These are phyloP conservation scores for Brachyrhaphis roseni DNA, from an alignment of 2,797 vertebrate genomes.

Conservation along the genomic window DNA sequence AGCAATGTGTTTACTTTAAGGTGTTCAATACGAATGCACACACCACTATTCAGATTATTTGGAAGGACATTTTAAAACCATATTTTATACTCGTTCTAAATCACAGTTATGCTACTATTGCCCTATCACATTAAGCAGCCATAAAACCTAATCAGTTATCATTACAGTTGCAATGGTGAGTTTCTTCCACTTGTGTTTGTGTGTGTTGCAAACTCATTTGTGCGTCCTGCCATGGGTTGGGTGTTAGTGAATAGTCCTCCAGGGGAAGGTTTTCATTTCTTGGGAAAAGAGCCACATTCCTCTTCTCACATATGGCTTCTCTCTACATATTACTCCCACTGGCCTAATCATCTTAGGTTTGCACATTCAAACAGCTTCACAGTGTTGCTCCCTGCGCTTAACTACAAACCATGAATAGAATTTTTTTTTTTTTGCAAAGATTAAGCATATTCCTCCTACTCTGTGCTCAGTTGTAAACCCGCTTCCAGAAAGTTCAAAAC, in stretches of 20 bases:
- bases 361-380: slow-evolving; percentile 34
- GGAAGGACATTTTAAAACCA: background rate
- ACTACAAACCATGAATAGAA: slow-evolving; percentile 26
- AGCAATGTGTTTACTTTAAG: background rate
- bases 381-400: slow-evolving; percentile 26
- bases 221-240: slow-evolving; percentile 46
- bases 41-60: background rate
- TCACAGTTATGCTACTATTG: background rate
- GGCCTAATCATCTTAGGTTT: slow-evolving; percentile 46
- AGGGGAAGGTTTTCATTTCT: slow-evolving; percentile 69
- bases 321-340: slow-evolving; percentile 48
- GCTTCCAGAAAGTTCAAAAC: slow-evolving; percentile 52
- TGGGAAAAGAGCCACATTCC: slow-evolving; percentile 53
- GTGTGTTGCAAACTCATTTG: slow-evolving; percentile 10
- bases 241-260: slow-evolving; percentile 58
- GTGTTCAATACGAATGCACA: background rate
- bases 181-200: slow-evolving; percentile 24
- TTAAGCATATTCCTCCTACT: slow-evolving; percentile 25
- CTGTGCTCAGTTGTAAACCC: slow-evolving; percentile 40
- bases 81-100: background rate
- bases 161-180: slow-evolving; percentile 33
- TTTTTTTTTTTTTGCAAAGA: slow-evolving; percentile 9
- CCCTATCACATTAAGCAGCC: slow-evolving; percentile 35
- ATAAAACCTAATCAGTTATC: slow-evolving; percentile 35
- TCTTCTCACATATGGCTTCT: slow-evolving; percentile 54